Percentiles rank a stretch among this genome's conserved stretches.
Conservation (phyloP, 2,888 invertebrate genomes). For the Adelognathus sp. region DNA sequence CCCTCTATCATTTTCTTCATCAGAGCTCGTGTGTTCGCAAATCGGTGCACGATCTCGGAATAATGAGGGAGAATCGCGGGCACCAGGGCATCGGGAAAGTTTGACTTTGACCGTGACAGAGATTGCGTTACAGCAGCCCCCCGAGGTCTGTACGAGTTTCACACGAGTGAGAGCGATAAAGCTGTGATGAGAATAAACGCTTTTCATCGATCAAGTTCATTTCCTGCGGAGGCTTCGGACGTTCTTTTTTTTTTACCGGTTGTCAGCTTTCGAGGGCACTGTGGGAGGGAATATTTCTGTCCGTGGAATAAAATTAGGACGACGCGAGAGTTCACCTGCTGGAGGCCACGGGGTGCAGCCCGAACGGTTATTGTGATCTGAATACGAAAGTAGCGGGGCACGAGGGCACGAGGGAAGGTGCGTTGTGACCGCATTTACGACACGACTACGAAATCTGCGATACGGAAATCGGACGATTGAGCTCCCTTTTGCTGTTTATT, state of each 20-base stretch:
- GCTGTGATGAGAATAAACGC: not conserved
- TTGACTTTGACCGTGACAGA: constrained; percentile 27
- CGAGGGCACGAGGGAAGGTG: not conserved
- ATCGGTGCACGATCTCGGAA: constrained; percentile 7
- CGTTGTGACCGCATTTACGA: no score
- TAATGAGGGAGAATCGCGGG: constrained; percentile 43
- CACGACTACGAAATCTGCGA: no score
- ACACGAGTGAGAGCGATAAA: not conserved
- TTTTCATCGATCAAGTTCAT: not conserved
- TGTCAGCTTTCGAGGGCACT: not conserved
- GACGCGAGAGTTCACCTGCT: not conserved
- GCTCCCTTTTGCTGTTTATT: no score
- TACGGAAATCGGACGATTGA: no score
- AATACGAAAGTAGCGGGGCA: not conserved
- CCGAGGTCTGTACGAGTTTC: not conserved
- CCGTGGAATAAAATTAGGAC: not conserved
- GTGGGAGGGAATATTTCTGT: not conserved
- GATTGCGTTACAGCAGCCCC: not conserved
- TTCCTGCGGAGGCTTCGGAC: not conserved
- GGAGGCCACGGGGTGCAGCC: not conserved
- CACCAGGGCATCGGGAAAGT: constrained; percentile 36
- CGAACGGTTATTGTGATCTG: not conserved
- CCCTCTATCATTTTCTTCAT: constrained; percentile 24
- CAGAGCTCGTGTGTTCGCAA: not conserved
- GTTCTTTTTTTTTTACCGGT: not conserved